Percentiles rank a stretch among this genome's conserved stretches.
These are phyloP conservation scores for Macropus fuliginosus DNA, from an alignment of 2,797 vertebrate genomes.

Conservation along the genomic window DNA sequence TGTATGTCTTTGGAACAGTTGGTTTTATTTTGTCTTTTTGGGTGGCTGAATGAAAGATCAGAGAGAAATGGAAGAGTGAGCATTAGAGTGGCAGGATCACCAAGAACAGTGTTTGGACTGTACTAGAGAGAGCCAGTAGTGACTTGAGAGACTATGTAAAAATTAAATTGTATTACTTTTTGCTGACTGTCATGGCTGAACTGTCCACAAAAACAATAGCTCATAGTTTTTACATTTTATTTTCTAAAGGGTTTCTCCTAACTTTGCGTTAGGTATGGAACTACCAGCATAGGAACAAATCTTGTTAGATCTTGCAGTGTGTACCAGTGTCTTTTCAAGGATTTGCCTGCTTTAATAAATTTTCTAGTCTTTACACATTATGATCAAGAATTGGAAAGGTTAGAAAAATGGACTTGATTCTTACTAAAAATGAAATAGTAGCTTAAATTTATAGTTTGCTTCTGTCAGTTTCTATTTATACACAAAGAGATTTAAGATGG, in stretches of 20 bases:
- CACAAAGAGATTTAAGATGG: conserved; percentile 35
- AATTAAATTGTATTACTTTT: background rate
- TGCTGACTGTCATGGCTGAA: background rate
- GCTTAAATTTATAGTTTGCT: conserved; percentile 10
- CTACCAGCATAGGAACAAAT: conserved; percentile 20
- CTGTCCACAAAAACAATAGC: background rate
- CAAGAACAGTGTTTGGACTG: background rate
- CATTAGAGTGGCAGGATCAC: conserved; percentile 29
- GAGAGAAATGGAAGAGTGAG: background rate
- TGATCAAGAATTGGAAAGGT: conserved; percentile 17
- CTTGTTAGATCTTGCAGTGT: conserved; percentile 44
- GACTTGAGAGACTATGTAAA: conserved; percentile 3
- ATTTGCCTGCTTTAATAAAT: conserved; percentile 29
- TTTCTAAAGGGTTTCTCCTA: conserved; percentile 43
- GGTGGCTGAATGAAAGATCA: background rate
- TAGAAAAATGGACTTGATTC: conserved; percentile 13
- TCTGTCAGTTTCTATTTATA: background rate
- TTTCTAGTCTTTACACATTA: background rate
- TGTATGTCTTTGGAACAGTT: conserved; percentile 35
- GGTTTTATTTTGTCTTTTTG: conserved; percentile 1
- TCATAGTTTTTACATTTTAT: background rate
- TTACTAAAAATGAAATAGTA: background rate
- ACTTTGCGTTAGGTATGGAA: conserved; percentile 20
- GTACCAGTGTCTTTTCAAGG: conserved; percentile 23
- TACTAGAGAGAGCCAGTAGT: conserved; percentile 8